These are phyloP conservation scores for Passerculus sandwichensis DNA, from an alignment of 2,797 vertebrate genomes.

Conservation along the genomic window DNA sequence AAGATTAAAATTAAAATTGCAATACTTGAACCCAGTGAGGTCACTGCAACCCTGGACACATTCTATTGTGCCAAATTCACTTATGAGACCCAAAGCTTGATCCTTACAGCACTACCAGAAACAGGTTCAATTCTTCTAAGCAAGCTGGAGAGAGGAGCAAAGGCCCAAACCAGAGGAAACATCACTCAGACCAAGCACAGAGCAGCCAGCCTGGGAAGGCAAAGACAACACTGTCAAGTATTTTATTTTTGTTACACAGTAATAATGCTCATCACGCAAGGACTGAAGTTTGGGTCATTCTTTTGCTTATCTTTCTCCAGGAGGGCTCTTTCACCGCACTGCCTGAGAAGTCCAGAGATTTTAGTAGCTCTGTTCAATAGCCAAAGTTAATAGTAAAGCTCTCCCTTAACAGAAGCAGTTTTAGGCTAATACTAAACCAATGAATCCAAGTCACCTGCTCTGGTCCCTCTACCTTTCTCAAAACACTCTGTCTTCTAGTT, in stretches of 20 bases:
- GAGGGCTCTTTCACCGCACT: neutral
- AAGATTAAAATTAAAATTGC: neutral
- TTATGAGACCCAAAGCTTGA: neutral
- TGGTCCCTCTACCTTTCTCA: neutral
- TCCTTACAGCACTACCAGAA: neutral
- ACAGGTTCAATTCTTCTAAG: neutral
- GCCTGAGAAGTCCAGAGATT: neutral
- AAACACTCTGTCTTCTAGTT: neutral
- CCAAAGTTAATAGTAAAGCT: constrained; percentile 19
- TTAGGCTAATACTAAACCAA: neutral
- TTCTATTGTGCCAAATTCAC: neutral
- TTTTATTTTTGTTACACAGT: neutral
- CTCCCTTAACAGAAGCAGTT: neutral
- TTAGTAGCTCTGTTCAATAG: neutral
- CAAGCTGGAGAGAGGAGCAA: neutral
- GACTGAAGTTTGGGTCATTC: neutral
- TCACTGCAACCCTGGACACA: neutral
- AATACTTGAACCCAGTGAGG: neutral
- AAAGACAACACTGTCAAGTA: neutral
- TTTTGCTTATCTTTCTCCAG: neutral
- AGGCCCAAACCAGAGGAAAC: neutral
- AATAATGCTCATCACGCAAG: neutral
- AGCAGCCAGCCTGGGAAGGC: neutral
- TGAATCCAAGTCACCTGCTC: neutral
- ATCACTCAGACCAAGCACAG: neutral